These are phyloP conservation scores for Drosophila funebris DNA, from an alignment of 1,140 invertebrate species.

Conservation along the genomic window DNA sequence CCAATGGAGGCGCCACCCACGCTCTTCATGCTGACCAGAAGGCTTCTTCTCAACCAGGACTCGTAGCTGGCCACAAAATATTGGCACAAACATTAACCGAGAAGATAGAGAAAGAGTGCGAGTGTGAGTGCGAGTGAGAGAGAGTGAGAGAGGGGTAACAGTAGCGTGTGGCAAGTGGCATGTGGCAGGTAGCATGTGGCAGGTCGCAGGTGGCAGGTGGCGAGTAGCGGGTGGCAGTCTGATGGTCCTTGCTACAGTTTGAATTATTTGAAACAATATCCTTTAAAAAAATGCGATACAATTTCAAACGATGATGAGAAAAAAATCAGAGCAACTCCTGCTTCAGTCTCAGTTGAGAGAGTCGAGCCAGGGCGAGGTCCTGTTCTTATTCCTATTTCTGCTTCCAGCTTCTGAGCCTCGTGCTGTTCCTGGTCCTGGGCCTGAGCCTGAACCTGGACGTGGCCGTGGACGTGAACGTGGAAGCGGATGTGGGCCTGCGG, in stretches of 20 bases:
- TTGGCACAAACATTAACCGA: slow-evolving; percentile 68
- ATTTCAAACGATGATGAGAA: slow-evolving; percentile 76
- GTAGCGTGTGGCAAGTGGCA: neutral
- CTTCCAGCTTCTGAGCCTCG: neutral
- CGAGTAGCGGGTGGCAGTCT: neutral
- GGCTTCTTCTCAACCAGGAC: neutral
- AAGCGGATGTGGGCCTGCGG: neutral
- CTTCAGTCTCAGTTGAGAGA: neutral
- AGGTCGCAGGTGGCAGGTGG: neutral
- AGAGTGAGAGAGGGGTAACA: neutral
- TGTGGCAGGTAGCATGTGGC: neutral
- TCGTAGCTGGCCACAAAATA: slow-evolving; percentile 61
- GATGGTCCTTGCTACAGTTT: slow-evolving; percentile 54
- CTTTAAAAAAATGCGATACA: slow-evolving; percentile 80
- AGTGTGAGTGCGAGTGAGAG: neutral
- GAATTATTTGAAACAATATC: slow-evolving; percentile 84
- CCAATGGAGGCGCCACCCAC: slow-evolving; percentile 55
- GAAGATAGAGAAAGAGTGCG: neutral
- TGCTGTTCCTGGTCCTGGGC: neutral
- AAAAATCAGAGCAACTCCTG: slow-evolving; percentile 56
- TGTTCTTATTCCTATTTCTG: neutral
- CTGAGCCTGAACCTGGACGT: neutral
- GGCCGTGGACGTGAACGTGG: neutral
- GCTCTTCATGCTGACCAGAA: slow-evolving; percentile 33
- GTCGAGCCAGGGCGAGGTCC: neutral